Base-by-base conservation (phyloP, 2,113 vertebrate species). In the Clarias batrachus region DNA sequence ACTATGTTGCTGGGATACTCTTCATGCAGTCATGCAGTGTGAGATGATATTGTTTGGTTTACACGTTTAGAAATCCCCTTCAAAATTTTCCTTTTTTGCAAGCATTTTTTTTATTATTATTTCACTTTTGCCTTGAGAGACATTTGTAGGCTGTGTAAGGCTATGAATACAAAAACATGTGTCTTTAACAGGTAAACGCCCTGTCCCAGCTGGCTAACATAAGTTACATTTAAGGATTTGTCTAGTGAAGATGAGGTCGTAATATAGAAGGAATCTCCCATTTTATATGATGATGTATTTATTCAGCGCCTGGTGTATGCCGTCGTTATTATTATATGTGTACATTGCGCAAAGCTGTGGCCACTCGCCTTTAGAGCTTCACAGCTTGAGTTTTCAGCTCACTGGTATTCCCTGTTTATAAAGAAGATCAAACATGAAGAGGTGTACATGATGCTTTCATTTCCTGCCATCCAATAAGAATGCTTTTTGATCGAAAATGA, bases 281-380 rank as follows among this genome's bases (percentile, higher is more conserved):
- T 86, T 84, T 87, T 86, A 80, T 81, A 82, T 60, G 41, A 63
- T 80, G 82, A 83, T 85, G 82, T 82, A 88, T 84, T 62, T 37
- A 76, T 68, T 57, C 70, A n/a, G 54, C n/a, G 65, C 77, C 62
- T 63, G 30, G 57, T 73, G 10, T 23, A 10, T 80, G 56, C n/a
- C 1, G 6, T 8, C 6, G 7, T 48, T 48, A 48, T 48, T 48
- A 48, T 48, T 48, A 8, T 48, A 48, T 48, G 48, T 48, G 48
- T 48, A 48, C 48, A 48, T 48, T 48, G 68, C 23, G 21, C 14
- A 76, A 16, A 83, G n/a, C 76, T 48, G 54, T n/a, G 54, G 25
- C 4, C 9, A 56, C 25, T 73, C 57, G 84, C 27, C 54, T 81
- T 84, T 84, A 66, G 25, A 81, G 66, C 10, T 81, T 48, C 65